phyloP scores from a whole-genome alignment of 1,140 invertebrate genomes.

The Rhyacophila brunnea region DNA sequence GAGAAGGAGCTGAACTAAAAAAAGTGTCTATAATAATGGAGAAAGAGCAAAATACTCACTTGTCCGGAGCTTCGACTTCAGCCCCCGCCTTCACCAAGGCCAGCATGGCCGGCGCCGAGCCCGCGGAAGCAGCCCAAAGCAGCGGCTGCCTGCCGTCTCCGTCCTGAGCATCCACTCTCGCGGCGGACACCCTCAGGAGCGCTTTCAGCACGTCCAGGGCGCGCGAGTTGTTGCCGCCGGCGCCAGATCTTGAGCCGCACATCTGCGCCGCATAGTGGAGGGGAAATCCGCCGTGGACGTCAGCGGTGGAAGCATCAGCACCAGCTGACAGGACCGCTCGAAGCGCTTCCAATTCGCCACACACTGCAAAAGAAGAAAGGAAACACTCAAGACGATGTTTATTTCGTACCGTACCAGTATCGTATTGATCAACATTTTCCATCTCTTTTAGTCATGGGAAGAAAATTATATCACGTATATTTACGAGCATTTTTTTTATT shows the following conservation, averaged over 20 bases:
- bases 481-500: no score
- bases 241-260: slow-evolving; percentile 76
- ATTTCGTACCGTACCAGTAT: no score
- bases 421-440: no score
- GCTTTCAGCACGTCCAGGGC: slow-evolving; percentile 81
- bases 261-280: slow-evolving; percentile 97
- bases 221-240: slow-evolving; percentile 64
- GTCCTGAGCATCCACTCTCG: slow-evolving; percentile 82
- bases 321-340: slow-evolving; percentile 81
- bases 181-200: slow-evolving; percentile 73
- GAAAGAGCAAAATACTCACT: no score
- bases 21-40: no score
- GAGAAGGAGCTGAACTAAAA: no score
- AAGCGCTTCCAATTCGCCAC: slow-evolving; percentile 84
- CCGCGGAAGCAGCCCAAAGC: slow-evolving; percentile 95
- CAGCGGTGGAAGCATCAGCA: slow-evolving; percentile 80
- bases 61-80: slow-evolving; percentile 74
- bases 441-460: no score
- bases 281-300: slow-evolving; percentile 92
- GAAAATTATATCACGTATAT: no score
- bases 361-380: slow-evolving; percentile 63
- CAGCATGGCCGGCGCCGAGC: slow-evolving; percentile 86
- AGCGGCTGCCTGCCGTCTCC: slow-evolving; percentile 90
- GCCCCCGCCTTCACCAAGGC: slow-evolving; percentile 84
- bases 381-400: no score